phyloP scores from a whole-genome alignment of 2,888 invertebrate genomes.

The Parnassius smintheus region DNA sequence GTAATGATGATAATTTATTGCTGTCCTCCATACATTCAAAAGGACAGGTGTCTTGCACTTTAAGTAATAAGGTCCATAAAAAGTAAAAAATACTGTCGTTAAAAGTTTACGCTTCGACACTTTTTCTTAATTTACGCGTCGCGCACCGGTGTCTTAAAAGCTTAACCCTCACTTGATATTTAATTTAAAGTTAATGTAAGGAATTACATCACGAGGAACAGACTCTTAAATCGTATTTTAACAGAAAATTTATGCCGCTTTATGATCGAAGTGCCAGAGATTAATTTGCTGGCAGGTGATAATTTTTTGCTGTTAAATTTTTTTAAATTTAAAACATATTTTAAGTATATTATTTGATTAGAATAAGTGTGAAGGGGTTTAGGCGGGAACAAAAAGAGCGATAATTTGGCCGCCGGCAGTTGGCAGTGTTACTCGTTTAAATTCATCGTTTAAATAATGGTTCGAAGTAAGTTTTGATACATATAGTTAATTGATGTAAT shows the following conservation, averaged over 20 bases:
- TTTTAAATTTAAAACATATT: background rate
- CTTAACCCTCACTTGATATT: conserved; percentile 1
- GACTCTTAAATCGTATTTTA: background rate
- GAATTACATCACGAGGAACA: background rate
- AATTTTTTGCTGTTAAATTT: conserved; percentile 4
- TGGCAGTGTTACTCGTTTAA: too few relatives aligned
- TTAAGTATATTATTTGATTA: too few relatives aligned
- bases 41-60: conserved; percentile 8
- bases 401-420: too few relatives aligned
- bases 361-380: too few relatives aligned
- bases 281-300: conserved; percentile 9
- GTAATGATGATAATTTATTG: too few relatives aligned
- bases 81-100: background rate
- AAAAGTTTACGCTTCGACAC: conserved; percentile 19
- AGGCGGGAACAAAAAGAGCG: too few relatives aligned
- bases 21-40: too few relatives aligned
- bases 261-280: conserved; percentile 2
- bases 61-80: background rate
- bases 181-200: conserved; percentile 5
- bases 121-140: conserved; percentile 9
- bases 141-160: background rate
- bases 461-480: too few relatives aligned
- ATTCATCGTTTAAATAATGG: too few relatives aligned
- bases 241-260: background rate
- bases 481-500: too few relatives aligned